phyloP scores from a whole-genome alignment of 2,888 invertebrate genomes.

The Drosophila formosana region DNA sequence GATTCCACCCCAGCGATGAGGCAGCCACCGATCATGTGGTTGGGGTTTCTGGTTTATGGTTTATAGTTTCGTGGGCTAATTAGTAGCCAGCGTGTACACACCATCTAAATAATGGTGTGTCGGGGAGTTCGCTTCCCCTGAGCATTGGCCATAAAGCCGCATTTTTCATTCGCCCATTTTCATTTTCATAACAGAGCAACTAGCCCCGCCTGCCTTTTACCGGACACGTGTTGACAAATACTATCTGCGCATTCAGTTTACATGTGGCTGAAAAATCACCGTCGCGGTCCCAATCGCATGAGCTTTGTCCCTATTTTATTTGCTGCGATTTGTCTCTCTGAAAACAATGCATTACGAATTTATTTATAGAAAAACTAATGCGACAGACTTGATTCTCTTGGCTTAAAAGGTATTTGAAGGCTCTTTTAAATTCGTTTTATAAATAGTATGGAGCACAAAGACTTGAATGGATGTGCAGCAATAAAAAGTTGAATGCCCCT shows the following conservation, averaged over 20 bases:
- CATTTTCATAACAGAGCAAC: slow-evolving; percentile 5
- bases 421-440: neutral
- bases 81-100: slow-evolving; percentile 22
- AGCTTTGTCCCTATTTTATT: slow-evolving; percentile 12
- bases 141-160: slow-evolving; percentile 14
- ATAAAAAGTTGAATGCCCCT: neutral
- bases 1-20: slow-evolving; percentile 35
- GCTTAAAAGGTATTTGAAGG: neutral
- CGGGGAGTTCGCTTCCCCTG: slow-evolving; percentile 16
- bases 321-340: slow-evolving; percentile 4
- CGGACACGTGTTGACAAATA: slow-evolving; percentile 37
- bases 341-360: neutral
- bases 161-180: slow-evolving; percentile 26
- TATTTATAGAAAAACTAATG: neutral
- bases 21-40: slow-evolving; percentile 15
- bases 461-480: neutral
- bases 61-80: slow-evolving; percentile 31
- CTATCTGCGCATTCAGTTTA: slow-evolving; percentile 10
- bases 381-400: neutral
- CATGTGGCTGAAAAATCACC: slow-evolving; percentile 26
- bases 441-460: neutral
- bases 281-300: slow-evolving; percentile 21
- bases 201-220: neutral
- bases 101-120: slow-evolving; percentile 11
- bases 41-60: slow-evolving; percentile 20